A percentile compares a stretch with the other conserved stretches of the same genome.
phyloP scores from a whole-genome alignment of 2,113 vertebrate species.

The Cepphus grylle region DNA sequence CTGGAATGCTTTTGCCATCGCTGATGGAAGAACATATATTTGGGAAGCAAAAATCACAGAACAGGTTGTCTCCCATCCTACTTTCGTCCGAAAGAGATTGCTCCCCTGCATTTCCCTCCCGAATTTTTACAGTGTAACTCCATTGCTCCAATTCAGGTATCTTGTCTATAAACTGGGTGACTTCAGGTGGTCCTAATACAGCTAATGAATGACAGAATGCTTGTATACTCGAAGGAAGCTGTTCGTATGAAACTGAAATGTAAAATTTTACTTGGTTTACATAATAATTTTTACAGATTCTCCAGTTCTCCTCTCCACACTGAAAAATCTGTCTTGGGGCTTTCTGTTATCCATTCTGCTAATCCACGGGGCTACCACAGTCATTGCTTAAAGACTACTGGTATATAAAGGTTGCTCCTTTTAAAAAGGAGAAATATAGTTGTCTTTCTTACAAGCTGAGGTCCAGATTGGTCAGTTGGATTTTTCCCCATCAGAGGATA shows the following conservation, averaged over 20 bases:
- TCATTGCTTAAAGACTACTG: not conserved
- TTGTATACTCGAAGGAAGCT: not conserved
- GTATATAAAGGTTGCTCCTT: not conserved
- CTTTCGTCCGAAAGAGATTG: not conserved
- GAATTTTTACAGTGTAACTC: not conserved
- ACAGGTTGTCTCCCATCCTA: not conserved
- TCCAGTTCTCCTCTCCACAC: not conserved
- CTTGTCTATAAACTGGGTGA: not conserved
- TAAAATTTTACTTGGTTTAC: not conserved
- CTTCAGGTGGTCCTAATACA: not conserved
- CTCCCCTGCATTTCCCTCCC: not conserved
- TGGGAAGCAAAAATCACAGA: not conserved
- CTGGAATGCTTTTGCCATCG: not conserved
- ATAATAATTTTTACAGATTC: not conserved
- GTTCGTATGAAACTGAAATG: not conserved
- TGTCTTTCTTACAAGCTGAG: not conserved
- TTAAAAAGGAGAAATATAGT: not conserved
- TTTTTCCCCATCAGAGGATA: not conserved
- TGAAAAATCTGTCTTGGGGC: not conserved
- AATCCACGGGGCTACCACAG: not conserved
- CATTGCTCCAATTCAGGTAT: not conserved
- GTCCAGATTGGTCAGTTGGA: not conserved
- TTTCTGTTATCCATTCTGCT: not conserved
- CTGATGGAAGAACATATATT: not conserved
- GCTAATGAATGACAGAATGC: not conserved